These are phyloP conservation scores for Chondrilla cf. caribensis DNA, from an alignment of 37 sponge, comb jelly and placozoan species.

Conservation along the genomic window DNA sequence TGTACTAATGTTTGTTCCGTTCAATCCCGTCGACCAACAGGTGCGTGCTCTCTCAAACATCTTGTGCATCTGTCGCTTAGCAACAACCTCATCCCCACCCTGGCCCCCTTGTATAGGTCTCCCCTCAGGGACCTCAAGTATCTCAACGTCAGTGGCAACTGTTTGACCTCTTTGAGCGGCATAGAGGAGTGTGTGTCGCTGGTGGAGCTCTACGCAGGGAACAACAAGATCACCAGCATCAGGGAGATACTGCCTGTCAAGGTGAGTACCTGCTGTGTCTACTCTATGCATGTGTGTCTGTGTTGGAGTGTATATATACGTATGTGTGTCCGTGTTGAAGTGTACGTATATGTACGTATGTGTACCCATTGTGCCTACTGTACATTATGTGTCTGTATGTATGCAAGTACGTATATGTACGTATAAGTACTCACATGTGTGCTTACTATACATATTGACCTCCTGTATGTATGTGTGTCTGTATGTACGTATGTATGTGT, in stretches of 20 bases:
- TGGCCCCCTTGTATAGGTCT: background rate
- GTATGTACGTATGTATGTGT: too few relatives aligned
- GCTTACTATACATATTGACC: too few relatives aligned
- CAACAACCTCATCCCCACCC: slow-evolving; percentile 17
- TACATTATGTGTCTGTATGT: too few relatives aligned
- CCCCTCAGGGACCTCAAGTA: slow-evolving; percentile 1
- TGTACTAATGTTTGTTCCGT: too few relatives aligned
- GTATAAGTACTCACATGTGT: background rate
- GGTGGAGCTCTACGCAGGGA: slow-evolving; percentile 63
- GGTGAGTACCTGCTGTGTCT: slow-evolving; percentile 8
- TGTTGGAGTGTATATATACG: too few relatives aligned
- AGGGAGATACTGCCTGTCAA: slow-evolving; percentile 62
- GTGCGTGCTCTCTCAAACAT: slow-evolving; percentile 5
- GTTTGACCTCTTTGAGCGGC: slow-evolving; percentile 13
- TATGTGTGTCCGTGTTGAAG: too few relatives aligned
- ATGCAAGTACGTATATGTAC: background rate
- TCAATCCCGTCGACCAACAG: too few relatives aligned
- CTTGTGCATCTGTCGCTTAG: slow-evolving; percentile 2
- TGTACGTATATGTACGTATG: background rate
- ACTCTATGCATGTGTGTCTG: too few relatives aligned
- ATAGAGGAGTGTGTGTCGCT: slow-evolving; percentile 53
- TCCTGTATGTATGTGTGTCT: too few relatives aligned
- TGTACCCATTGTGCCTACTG: background rate
- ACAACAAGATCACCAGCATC: slow-evolving; percentile 46
- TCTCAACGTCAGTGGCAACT: slow-evolving; percentile 51